Conservation (phyloP, 2,888 invertebrate genomes). For the Agonopterix arenella region DNA sequence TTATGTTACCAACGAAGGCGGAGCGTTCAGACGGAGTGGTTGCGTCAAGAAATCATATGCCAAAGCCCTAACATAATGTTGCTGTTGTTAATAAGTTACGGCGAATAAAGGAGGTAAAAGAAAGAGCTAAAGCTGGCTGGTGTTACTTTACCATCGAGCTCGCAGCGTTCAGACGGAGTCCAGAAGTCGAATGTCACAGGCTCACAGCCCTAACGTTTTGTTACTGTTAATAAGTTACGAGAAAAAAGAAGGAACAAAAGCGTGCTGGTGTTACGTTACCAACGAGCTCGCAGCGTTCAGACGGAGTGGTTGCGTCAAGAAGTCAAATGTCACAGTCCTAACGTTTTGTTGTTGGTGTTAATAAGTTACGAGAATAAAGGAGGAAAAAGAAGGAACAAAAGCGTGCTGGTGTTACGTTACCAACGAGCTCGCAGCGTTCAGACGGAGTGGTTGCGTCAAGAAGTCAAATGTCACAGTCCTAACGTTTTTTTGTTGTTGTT, state of each 20-base stretch:
- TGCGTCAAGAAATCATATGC: no score
- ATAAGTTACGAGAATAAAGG: slow-evolving; percentile 6
- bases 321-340: slow-evolving; percentile 45
- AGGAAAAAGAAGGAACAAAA: slow-evolving; percentile 21
- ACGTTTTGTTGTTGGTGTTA: neutral
- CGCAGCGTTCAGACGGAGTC: slow-evolving; percentile 21
- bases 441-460: slow-evolving; percentile 46
- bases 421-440: slow-evolving; percentile 18
- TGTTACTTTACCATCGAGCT: slow-evolving; percentile 22
- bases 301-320: slow-evolving; percentile 48
- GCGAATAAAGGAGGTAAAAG: no score
- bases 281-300: slow-evolving; percentile 18
- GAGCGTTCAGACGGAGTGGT: no score
- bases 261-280: slow-evolving; percentile 20
- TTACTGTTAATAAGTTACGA: neutral
- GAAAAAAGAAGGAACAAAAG: slow-evolving; percentile 20
- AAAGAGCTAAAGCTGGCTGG: slow-evolving; percentile 14
- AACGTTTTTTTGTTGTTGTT: neutral
- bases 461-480: slow-evolving; percentile 47
- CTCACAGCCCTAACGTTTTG: slow-evolving; percentile 16
- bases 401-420: slow-evolving; percentile 19
- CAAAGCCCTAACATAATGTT: no score
- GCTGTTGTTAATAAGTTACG: no score
- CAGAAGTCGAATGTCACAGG: slow-evolving; percentile 46
- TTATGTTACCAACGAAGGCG: no score